phyloP scores from a whole-genome alignment of 2,113 vertebrate species.

The Procapra przewalskii region DNA sequence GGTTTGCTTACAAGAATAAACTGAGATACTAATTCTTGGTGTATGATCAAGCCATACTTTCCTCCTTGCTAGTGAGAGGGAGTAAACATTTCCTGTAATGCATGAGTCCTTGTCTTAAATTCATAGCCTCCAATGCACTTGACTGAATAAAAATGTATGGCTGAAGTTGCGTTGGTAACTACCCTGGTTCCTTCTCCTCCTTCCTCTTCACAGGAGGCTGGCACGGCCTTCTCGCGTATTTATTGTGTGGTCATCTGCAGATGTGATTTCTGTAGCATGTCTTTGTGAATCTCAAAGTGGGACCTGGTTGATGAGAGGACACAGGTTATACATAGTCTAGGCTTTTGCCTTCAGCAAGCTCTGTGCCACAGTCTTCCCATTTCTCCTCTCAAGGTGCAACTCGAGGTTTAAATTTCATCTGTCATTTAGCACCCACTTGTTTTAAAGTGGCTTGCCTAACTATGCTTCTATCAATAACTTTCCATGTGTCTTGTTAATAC shows the following conservation, averaged over 20 bases:
- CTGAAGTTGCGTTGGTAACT: not conserved
- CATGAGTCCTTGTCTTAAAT: not conserved
- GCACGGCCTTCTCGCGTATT: not conserved
- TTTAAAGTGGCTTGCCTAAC: not conserved
- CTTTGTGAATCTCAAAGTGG: not conserved
- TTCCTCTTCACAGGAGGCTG: not conserved
- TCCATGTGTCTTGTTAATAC: not conserved
- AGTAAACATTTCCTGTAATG: not conserved
- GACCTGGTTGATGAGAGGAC: not conserved
- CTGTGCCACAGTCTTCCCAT: not conserved
- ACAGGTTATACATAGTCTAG: not conserved
- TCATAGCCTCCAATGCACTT: not conserved
- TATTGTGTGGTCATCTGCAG: not conserved
- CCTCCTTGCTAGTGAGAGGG: not conserved
- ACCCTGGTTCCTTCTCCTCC: not conserved
- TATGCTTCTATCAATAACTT: not conserved
- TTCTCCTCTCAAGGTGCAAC: not conserved
- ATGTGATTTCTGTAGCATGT: not conserved
- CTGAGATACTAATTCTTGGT: not conserved
- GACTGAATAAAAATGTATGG: not conserved
- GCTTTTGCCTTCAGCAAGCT: not conserved
- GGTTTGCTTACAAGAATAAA: not conserved
- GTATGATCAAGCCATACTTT: not conserved
- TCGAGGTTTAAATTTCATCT: not conserved
- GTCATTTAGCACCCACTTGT: not conserved